Evolutionary conservation across 2,797 vertebrate genomes (phyloP), one percentile per base, ranked within the genome.

Genomic region (Kryptopterus vitreolus): DNA sequence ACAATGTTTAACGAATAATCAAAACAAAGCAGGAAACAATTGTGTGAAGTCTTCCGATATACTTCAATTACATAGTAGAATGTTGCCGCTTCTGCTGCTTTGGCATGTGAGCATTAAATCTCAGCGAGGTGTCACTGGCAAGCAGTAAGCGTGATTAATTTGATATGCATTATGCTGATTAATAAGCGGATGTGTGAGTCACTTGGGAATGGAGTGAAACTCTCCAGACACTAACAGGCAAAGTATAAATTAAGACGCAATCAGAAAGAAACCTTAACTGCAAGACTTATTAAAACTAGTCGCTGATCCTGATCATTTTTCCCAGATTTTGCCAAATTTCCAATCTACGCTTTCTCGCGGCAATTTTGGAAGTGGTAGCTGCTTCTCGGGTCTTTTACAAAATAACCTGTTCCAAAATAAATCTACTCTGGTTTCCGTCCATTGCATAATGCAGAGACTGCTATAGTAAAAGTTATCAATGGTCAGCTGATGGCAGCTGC

Each of bases 51-150:
- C 35, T 43, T 73, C 7, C 9, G 8, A 38, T 73, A 46, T 18
- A 12, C 43, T 26, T 43, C 9, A 26, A 20, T 43, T 59, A 12
- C 15, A 26, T 11, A 31, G 7, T 26, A 26, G 33, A 29, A 46
- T 26, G 38, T 9, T 61, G 1, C 16, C 12, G 8, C n/a, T 50
- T 78, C n/a, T 55, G 31, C 11, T 53, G 43, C 76, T 52, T 76
- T 78, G 71, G 76, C 75, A 65, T 50, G 68, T 77, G 24, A 77
- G 58, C 46, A 35, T 20, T 68, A 77, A 50, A 53, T 77, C 74
- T 82, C 48, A 69, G 71, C 31, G 43, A 68, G 69, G 59, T 78
- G 75, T 82, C 75, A 65, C 55, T 78, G 75, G 81, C 81, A 62
- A 50, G 76, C 69, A 50, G 38, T 38, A 55, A 38, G 69, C 58